Conservation (phyloP, 1,140 invertebrate species). For the Trichonephila clavipes region DNA sequence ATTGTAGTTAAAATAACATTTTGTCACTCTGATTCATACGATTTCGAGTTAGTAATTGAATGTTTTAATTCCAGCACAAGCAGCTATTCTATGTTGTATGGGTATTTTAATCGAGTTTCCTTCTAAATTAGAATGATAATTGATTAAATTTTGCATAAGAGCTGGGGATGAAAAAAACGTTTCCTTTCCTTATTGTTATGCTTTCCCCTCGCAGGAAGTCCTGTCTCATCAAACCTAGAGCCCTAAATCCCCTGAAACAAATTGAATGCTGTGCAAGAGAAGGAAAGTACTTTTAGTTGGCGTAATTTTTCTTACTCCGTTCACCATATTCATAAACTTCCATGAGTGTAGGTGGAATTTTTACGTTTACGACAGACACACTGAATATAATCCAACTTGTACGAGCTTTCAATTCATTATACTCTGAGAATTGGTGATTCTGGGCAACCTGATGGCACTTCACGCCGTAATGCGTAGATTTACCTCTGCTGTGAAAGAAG, state of each 20-base stretch:
- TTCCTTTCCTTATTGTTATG: neutral
- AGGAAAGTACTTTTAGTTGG: conserved; percentile 15
- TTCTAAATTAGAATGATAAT: conserved; percentile 37
- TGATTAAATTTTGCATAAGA: conserved; percentile 30
- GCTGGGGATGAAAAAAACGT: neutral
- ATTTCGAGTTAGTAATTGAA: neutral
- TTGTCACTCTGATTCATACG: neutral
- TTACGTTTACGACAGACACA: neutral
- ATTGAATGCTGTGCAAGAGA: neutral
- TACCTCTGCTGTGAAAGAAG: conserved; percentile 10
- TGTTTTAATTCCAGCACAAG: neutral
- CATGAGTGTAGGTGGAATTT: neutral
- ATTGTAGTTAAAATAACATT: neutral
- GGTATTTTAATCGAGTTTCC: conserved; percentile 36
- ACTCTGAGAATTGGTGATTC: conserved; percentile 26
- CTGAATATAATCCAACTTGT: conserved; percentile 25
- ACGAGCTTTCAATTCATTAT: conserved; percentile 30
- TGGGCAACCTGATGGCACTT: conserved; percentile 28
- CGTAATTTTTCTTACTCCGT: conserved; percentile 13
- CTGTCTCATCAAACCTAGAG: neutral
- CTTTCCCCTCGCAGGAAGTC: neutral
- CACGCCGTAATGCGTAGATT: conserved; percentile 28
- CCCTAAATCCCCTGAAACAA: conserved; percentile 49
- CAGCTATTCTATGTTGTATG: neutral
- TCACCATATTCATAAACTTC: conserved; percentile 62